Conservation (phyloP, 2,113 vertebrate species). For the Platycercus adscitus region DNA sequence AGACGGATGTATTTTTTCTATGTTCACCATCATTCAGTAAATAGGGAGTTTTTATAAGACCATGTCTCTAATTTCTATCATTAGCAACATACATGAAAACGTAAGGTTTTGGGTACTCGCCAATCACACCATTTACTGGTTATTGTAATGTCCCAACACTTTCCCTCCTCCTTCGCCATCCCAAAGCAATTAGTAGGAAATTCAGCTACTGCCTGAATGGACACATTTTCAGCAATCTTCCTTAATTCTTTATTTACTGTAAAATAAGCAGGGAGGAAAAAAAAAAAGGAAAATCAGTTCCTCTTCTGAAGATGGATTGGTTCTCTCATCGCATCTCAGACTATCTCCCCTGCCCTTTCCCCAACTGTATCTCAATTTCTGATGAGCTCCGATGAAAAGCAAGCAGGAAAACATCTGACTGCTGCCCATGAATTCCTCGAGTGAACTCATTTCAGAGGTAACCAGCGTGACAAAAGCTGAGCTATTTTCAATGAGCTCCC, state of each 20-base stretch:
- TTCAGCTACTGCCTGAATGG: conserved; percentile 53
- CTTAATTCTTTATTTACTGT: conserved; percentile 44
- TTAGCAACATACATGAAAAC: not conserved
- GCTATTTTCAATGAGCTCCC: not conserved
- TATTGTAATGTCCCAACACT: not conserved
- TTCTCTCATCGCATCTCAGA: not conserved
- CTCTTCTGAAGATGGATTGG: not conserved
- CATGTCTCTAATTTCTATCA: not conserved
- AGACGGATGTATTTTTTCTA: not conserved
- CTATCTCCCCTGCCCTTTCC: not conserved
- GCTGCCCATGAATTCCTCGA: not conserved
- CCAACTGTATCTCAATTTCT: not conserved
- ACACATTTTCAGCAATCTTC: conserved; percentile 39
- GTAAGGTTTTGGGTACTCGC: not conserved
- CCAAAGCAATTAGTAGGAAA: conserved; percentile 12
- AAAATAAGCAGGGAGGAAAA: not conserved
- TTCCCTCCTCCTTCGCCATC: not conserved
- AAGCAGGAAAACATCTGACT: not conserved
- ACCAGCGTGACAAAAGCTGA: not conserved
- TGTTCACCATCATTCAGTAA: not conserved
- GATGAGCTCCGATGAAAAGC: not conserved
- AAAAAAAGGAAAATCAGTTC: not conserved
- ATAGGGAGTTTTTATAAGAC: not conserved
- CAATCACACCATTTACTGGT: not conserved
- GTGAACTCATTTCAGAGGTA: not conserved